Evolutionary conservation across 2,113 vertebrate species (phyloP), one percentile per base, ranked within the genome.

Genomic region (Zosterops borbonicus): DNA sequence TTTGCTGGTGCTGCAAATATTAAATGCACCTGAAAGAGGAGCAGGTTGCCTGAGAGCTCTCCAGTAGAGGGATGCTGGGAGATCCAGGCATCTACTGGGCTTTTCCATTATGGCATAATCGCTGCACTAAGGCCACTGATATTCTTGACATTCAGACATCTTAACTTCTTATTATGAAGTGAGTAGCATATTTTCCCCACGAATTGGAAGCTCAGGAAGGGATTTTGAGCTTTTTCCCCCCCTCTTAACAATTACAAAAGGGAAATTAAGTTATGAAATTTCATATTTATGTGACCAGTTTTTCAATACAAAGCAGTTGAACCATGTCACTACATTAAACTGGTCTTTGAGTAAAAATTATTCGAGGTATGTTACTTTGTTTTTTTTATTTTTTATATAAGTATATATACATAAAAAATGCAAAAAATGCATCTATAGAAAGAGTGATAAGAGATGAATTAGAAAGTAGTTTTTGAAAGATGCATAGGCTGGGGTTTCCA

Each of bases 1-100:
- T 99, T 95, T 99, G 99, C 98, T 99, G 98, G 96, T 97, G 97
- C 98, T 98, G 99, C 99, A 99, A 98, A 99, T 98, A 98, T 98
- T 98, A 99, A 98, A 98, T 97, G 97, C 98, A 98, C 98, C 98
- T 98, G 97, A 98, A 98, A 98, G 98, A 96, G 96, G 80, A 97
- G 96, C 95, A 93, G 92, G 96, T 96, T 98, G 96, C 96, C 97
- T 75, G 74, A 96, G 96, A 95, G 91, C 92, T 94, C 94, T 71
- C 96, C 93, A 93, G 97, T 59, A 97, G 85, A 88, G 93, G 95
- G 97, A 95, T 96, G 94, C 92, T 87, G 94, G 97, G 97, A 94
- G 85, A 89, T 42, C 71, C 95, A 94, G 90, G 80, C 93, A 97
- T 87, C 97, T 94, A 64, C 77, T 83, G 94, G 97, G 97, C 74